phyloP scores from a whole-genome alignment of 1,140 invertebrate species.

The Protaetia brevitarsis region DNA sequence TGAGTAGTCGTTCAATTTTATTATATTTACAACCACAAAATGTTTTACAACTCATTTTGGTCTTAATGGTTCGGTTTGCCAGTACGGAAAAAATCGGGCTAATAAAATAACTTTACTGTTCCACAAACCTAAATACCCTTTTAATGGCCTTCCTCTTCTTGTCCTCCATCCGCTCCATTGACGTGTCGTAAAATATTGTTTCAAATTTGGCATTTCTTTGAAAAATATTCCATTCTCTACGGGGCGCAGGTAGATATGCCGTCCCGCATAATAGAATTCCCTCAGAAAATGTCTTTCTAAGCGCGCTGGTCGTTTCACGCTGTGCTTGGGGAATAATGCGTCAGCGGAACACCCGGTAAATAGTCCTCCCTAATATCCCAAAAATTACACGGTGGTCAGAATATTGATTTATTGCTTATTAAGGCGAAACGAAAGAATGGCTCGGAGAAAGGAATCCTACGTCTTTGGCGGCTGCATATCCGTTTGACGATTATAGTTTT shows the following conservation, averaged over 20 bases:
- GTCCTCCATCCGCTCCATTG: neutral
- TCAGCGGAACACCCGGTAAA: conserved; percentile 17
- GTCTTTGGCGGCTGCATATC: neutral
- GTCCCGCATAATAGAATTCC: conserved; percentile 4
- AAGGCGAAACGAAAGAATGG: neutral
- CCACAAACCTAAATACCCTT: conserved; percentile 10
- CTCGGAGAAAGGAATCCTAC: neutral
- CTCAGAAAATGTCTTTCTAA: conserved; percentile 9
- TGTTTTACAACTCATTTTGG: conserved; percentile 7
- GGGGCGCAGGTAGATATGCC: neutral
- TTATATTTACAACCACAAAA: conserved; percentile 14
- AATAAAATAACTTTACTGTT: neutral
- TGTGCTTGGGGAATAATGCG: conserved; percentile 1
- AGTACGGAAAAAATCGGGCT: neutral
- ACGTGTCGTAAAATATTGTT: conserved; percentile 20
- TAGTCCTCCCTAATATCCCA: conserved; percentile 15
- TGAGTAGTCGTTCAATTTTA: neutral
- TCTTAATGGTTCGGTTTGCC: neutral
- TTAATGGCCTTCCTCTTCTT: neutral
- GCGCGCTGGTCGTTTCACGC: conserved; percentile 3
- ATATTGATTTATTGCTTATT: conserved; percentile 21
- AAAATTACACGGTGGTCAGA: conserved; percentile 23
- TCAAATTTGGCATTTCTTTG: neutral
- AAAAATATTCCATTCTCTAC: neutral
- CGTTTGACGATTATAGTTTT: neutral